phyloP scores from a whole-genome alignment of 2,888 invertebrate species.

The Agonopterix heracliana region DNA sequence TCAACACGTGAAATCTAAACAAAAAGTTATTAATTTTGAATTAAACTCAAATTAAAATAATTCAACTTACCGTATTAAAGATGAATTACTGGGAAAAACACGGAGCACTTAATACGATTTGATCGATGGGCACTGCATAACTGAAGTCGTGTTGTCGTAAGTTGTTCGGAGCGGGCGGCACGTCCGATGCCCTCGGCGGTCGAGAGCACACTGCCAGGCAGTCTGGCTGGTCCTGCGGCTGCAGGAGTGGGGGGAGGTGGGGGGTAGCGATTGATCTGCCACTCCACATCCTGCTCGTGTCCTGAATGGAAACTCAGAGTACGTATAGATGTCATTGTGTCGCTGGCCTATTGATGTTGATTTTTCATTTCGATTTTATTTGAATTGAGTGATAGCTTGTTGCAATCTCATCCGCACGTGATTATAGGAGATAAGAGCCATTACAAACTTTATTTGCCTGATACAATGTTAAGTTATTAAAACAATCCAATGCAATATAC shows the following conservation, averaged over 20 bases:
- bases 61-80: conserved; percentile 37
- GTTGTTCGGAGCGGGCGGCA: conserved; percentile 20
- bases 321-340: too few species aligned
- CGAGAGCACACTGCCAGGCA: conserved; percentile 45
- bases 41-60: conserved; percentile 2
- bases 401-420: too few species aligned
- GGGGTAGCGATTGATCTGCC: conserved; percentile 64
- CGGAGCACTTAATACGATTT: conserved; percentile 37
- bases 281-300: conserved; percentile 46
- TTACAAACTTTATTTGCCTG: too few species aligned
- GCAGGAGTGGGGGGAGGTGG: conserved; percentile 25
- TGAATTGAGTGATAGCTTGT: too few species aligned
- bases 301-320: conserved; percentile 44
- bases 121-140: conserved; percentile 53
- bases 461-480: too few species aligned
- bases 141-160: conserved; percentile 34
- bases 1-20: background rate
- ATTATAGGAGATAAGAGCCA: too few species aligned
- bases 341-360: too few species aligned
- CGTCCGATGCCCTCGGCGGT: conserved; percentile 31
- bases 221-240: conserved; percentile 38
- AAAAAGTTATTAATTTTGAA: background rate
- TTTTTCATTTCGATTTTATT: too few species aligned
- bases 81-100: conserved; percentile 18
- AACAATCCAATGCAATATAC: too few species aligned